Conservation (phyloP, 1,140 invertebrate species). For the Drosophila kanapiae region DNA sequence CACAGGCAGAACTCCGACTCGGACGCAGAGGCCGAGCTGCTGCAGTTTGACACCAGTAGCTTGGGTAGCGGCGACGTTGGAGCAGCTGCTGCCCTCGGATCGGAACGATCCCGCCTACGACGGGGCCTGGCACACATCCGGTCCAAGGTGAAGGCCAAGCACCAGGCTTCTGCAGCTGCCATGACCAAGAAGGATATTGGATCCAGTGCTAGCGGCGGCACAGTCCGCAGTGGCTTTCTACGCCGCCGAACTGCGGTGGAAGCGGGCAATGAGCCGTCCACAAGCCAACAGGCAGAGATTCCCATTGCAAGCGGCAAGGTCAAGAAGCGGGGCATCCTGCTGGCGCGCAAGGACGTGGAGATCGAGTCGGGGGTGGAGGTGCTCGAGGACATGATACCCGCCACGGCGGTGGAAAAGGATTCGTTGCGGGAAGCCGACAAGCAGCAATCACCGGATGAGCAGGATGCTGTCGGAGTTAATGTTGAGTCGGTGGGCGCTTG, state of each 20-base stretch:
- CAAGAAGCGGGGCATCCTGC: slow-evolving; percentile 70
- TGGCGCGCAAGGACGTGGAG: slow-evolving; percentile 78
- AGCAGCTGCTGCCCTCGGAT: slow-evolving; percentile 12
- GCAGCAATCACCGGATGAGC: not conserved
- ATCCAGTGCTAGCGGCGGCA: not conserved
- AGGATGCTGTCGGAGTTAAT: not conserved
- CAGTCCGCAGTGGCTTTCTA: slow-evolving; percentile 49
- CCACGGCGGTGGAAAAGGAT: not conserved
- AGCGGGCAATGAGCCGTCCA: slow-evolving; percentile 33
- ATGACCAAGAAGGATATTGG: slow-evolving; percentile 64
- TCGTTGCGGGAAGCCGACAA: too few species aligned
- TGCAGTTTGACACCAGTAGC: slow-evolving; percentile 61
- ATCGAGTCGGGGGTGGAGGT: slow-evolving; percentile 83
- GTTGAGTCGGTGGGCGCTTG: not conserved
- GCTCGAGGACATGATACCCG: slow-evolving; percentile 72
- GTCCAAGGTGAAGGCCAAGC: slow-evolving; percentile 80
- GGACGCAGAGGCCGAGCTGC: slow-evolving; percentile 63
- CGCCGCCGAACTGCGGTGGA: slow-evolving; percentile 54
- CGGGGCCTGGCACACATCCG: slow-evolving; percentile 77
- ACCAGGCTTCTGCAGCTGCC: slow-evolving; percentile 46
- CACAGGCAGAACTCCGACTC: slow-evolving; percentile 70
- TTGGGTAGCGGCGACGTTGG: slow-evolving; percentile 50
- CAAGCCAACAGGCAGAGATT: slow-evolving; percentile 47
- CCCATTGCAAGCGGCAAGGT: slow-evolving; percentile 41
- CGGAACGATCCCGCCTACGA: slow-evolving; percentile 68